Evolutionary conservation across 2,797 vertebrate species (phyloP).

Genomic region (Microctenopoma lineatum): DNA sequence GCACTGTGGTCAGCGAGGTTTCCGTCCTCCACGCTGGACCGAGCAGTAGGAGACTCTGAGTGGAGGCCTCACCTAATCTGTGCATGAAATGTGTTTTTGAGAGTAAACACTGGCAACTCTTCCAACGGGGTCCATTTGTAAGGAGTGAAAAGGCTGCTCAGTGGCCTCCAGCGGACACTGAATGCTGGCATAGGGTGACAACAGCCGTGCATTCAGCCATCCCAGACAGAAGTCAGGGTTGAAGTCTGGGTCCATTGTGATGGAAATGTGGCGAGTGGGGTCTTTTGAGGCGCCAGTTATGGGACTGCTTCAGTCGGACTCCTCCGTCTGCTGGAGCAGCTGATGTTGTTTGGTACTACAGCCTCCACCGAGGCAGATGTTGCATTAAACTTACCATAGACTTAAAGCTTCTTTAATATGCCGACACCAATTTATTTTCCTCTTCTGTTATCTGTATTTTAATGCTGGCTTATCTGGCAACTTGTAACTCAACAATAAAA

Average conservation of each 20-base stretch:
- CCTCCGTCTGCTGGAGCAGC: constrained; percentile 69
- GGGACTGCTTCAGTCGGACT: constrained; percentile 49
- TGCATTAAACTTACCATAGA: background rate
- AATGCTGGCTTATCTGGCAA: constrained; percentile 1
- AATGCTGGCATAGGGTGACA: constrained; percentile 72
- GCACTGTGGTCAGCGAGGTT: constrained; percentile 46
- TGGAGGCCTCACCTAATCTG: constrained; percentile 55
- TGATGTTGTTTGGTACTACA: constrained; percentile 58
- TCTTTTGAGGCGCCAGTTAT: constrained; percentile 76
- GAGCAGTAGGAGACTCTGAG: constrained; percentile 30
- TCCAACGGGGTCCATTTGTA: constrained; percentile 56
- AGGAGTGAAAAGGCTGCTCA: constrained; percentile 69
- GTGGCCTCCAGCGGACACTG: constrained; percentile 70
- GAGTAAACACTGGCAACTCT: constrained; percentile 70
- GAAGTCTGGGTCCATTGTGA: constrained; percentile 86
- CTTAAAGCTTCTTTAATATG: background rate
- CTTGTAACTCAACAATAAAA: constrained; percentile 28
- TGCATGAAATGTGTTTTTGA: constrained; percentile 67
- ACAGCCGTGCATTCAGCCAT: constrained; percentile 76
- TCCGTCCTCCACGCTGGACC: constrained; percentile 11
- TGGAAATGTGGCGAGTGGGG: constrained; percentile 83
- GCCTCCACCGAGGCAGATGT: constrained; percentile 27
- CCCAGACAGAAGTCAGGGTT: constrained; percentile 85
- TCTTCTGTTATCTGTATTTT: constrained; percentile 6
- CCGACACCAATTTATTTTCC: background rate